Base-by-base conservation (phyloP, 2,888 invertebrate species). In the Taenaris catops region DNA sequence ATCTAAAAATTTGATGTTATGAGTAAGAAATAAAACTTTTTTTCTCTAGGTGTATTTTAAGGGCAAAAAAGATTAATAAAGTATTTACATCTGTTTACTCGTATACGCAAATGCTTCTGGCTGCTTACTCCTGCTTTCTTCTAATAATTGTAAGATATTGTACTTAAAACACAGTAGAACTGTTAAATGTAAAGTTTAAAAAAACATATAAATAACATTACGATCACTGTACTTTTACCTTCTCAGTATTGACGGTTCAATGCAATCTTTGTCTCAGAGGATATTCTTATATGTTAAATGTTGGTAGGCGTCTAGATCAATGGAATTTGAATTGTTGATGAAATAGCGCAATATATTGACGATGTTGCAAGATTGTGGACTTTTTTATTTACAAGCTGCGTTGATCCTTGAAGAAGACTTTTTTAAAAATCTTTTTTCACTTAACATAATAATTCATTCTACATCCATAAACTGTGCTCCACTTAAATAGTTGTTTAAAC, bases 241-340 rank as follows among this genome's bases (percentile, higher is more conserved):
- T 71, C 65, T 79, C 70, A 70, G 66, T 79, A 64, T 63, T 57
- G 80, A 71, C 72, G 83, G 67, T 81, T 84, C 84, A 84, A 83
- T 84, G 84, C 84, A 84, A 84, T 75, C 76, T 81, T 83, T 81
- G 78, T 83, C 84, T 78, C 79, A 55, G 54, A 67, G 69, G 72
- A 70, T 67, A 46, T 63, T 68, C 55, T 68, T 39, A 43, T 42
- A 51, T 56, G 56, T 54, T 45, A 41, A 58, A 70, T 69, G 60
- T 59, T 41, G 58, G 53, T 76, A 76, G 73, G 62, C 56, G 56
- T 61, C 69, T 63, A 63, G 14, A 63, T 55, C 50, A 48, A 56
- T 56, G 47, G 46, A 48, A 54, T 39, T 44, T 70, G 62, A 63
- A 64, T 63, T 80, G 79, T 81, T 84, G 72, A 60, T 72, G 52